phyloP scores from a whole-genome alignment of 2,797 vertebrate species.

The Chanos chanos region DNA sequence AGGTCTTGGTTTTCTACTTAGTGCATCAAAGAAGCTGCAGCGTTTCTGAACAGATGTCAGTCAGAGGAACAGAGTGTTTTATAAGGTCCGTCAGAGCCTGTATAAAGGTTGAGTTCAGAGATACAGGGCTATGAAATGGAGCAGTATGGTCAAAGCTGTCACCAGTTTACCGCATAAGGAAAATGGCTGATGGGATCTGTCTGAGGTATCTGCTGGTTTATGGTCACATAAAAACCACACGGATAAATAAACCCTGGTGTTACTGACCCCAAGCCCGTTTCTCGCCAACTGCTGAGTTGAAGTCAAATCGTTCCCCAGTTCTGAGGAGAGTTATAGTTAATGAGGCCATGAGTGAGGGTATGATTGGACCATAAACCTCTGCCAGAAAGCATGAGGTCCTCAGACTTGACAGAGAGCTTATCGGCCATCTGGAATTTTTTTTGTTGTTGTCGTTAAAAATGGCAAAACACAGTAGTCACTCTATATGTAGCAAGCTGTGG shows the following conservation, averaged over 20 bases:
- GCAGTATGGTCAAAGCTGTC: slow-evolving; percentile 33
- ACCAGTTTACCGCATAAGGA: slow-evolving; percentile 28
- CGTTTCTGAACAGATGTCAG: slow-evolving; percentile 32
- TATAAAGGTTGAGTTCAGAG: slow-evolving; percentile 37
- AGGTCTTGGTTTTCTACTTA: background rate
- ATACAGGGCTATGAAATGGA: slow-evolving; percentile 33
- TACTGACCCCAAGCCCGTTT: background rate
- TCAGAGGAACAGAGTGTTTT: slow-evolving; percentile 36
- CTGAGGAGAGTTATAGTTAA: too few species aligned
- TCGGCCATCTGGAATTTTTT: too few species aligned
- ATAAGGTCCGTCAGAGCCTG: slow-evolving; percentile 22
- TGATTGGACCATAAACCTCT: too few species aligned
- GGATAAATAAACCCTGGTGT: slow-evolving; percentile 39
- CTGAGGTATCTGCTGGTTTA: slow-evolving; percentile 35
- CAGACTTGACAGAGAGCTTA: too few species aligned
- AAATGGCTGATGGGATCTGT: slow-evolving; percentile 27
- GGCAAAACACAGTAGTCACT: too few species aligned
- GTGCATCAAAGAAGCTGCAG: slow-evolving; percentile 30
- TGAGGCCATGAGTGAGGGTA: too few species aligned
- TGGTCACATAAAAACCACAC: slow-evolving; percentile 46
- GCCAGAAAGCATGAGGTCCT: too few species aligned
- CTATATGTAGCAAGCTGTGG: too few species aligned
- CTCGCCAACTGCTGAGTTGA: background rate
- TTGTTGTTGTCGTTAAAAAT: too few species aligned
- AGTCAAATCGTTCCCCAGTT: too few species aligned